Conservation (phyloP, 2,888 invertebrate species). For the Scelioninae gen. 1 region DNA sequence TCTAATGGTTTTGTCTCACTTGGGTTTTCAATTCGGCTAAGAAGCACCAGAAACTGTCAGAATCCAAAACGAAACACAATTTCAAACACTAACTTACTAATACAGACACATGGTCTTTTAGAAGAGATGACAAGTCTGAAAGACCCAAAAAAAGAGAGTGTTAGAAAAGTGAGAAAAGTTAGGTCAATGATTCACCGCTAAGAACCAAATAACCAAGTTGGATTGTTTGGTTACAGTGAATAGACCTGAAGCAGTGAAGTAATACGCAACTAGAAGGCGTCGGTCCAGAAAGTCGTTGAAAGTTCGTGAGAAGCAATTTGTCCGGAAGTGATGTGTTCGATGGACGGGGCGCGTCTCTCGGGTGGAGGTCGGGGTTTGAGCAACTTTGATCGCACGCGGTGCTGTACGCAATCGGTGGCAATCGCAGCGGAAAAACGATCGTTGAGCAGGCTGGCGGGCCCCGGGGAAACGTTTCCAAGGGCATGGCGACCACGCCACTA, state of each 20-base stretch:
- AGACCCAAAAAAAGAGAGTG: no score
- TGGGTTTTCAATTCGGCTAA: no score
- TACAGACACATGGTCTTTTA: no score
- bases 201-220: no score
- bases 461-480: slow-evolving; percentile 83
- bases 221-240: slow-evolving; percentile 20
- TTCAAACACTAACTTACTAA: no score
- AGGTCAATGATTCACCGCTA: no score
- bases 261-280: slow-evolving; percentile 41
- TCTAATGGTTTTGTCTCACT: no score
- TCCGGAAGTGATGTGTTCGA: slow-evolving; percentile 82
- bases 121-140: no score
- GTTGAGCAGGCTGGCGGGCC: slow-evolving; percentile 84
- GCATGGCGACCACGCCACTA: slow-evolving; percentile 84
- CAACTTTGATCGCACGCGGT: slow-evolving; percentile 74
- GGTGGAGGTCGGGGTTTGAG: slow-evolving; percentile 82
- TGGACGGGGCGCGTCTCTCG: slow-evolving; percentile 83
- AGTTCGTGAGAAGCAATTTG: slow-evolving; percentile 43
- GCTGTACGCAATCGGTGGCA: slow-evolving; percentile 78
- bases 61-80: no score
- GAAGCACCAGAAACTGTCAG: no score
- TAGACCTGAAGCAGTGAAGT: slow-evolving; percentile 10
- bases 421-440: slow-evolving; percentile 80
- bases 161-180: no score
- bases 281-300: slow-evolving; percentile 54